phyloP scores from a whole-genome alignment of 2,113 vertebrate genomes.

The Xenopus borealis region DNA sequence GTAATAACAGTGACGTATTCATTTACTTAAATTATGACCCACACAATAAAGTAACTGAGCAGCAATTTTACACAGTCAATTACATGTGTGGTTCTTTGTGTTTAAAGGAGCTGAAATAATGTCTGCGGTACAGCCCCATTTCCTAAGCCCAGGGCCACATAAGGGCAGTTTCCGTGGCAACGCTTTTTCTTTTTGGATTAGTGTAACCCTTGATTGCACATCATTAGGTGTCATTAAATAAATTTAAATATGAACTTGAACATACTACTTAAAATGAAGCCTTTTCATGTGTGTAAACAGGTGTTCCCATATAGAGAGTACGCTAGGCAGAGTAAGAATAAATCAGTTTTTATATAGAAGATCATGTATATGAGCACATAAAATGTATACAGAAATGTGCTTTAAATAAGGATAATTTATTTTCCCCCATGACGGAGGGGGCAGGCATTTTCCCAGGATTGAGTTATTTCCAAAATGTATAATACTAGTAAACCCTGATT shows the following conservation, averaged over 20 bases:
- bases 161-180: constrained; percentile 88
- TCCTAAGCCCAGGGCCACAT: constrained; percentile 77
- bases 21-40: constrained; percentile 93
- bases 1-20: constrained; percentile 85
- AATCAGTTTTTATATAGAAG: neutral
- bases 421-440: no score
- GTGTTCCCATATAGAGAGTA: constrained; percentile 25
- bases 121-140: constrained; percentile 81
- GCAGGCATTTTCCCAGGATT: no score
- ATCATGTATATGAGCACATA: neutral
- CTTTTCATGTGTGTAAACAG: constrained; percentile 68
- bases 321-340: constrained; percentile 20
- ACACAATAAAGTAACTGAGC: constrained; percentile 94
- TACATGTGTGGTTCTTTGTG: constrained; percentile 84
- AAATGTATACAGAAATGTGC: no score
- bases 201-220: constrained; percentile 86
- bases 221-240: constrained; percentile 98
- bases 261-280: constrained; percentile 69
- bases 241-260: constrained; percentile 89
- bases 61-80: constrained; percentile 92
- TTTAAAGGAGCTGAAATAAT: constrained; percentile 90
- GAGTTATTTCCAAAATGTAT: no score
- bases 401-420: no score
- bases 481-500: no score
- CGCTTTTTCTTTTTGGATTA: constrained; percentile 77